Conservation (phyloP, 2,113 vertebrate genomes). For the Sisor rabdophorus region DNA sequence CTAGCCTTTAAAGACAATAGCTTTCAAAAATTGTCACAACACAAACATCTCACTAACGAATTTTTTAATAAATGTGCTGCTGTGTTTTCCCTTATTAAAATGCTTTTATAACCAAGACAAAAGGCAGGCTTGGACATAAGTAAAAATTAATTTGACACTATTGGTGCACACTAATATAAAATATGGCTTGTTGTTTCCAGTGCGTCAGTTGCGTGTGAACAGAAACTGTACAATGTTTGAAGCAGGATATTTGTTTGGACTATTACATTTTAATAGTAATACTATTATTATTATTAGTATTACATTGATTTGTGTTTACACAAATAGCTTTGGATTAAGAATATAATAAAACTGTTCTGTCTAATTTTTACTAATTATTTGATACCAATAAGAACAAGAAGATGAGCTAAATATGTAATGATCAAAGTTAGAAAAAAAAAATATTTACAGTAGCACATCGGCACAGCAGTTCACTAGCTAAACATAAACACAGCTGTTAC, state of each 20-base stretch:
- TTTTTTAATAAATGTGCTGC: too few species aligned
- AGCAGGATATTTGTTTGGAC: too few species aligned
- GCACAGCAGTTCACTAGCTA: neutral
- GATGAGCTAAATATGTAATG: neutral
- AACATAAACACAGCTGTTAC: constrained; percentile 27
- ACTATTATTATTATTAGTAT: too few species aligned
- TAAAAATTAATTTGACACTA: neutral
- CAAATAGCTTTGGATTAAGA: neutral
- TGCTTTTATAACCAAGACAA: neutral
- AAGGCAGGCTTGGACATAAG: neutral
- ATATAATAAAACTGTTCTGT: neutral
- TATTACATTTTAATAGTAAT: too few species aligned
- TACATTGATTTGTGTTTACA: neutral
- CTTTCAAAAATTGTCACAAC: too few species aligned
- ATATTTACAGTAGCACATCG: neutral
- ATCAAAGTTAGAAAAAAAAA: neutral
- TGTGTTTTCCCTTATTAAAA: neutral
- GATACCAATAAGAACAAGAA: neutral
- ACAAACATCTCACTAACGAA: too few species aligned
- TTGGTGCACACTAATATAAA: neutral
- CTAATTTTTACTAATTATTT: neutral
- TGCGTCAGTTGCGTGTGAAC: neutral
- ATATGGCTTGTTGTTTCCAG: neutral
- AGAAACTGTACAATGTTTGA: too few species aligned
- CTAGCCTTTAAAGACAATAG: too few species aligned